A percentile compares a stretch with the other conserved stretches of the same genome.
These are phyloP conservation scores for Steinernema carpocapsae DNA, from an alignment of 2,888 invertebrate species.

Conservation along the genomic window DNA sequence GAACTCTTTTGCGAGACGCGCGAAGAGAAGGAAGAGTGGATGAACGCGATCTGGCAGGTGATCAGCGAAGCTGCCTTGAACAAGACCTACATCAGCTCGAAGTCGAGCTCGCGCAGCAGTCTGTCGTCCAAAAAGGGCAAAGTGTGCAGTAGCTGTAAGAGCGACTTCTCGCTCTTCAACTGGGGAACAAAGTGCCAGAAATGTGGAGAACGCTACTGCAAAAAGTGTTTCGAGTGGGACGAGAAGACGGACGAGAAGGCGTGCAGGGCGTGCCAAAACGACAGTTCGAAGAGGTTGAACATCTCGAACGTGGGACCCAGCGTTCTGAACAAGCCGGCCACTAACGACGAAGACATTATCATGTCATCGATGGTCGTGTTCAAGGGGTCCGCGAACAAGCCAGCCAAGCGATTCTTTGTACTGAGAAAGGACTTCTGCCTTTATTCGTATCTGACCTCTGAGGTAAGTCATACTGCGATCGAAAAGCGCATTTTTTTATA, in stretches of 20 bases:
- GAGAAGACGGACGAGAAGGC: neutral
- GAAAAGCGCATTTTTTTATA: neutral
- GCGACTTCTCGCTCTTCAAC: conserved; percentile 30
- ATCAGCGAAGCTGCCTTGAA: conserved; percentile 56
- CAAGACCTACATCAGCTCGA: conserved; percentile 48
- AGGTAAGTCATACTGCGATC: conserved; percentile 50
- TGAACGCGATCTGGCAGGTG: conserved; percentile 59
- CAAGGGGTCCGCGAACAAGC: conserved; percentile 54
- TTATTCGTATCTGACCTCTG: conserved; percentile 61
- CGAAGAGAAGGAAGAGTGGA: conserved; percentile 63
- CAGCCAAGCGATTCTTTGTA: conserved; percentile 57
- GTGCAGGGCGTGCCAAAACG: conserved; percentile 29
- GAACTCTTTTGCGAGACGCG: conserved; percentile 62
- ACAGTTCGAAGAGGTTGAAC: conserved; percentile 14
- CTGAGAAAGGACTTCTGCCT: conserved; percentile 67
- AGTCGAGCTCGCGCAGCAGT: conserved; percentile 33
- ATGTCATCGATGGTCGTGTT: conserved; percentile 49
- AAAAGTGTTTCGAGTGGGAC: conserved; percentile 59
- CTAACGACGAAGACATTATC: conserved; percentile 37
- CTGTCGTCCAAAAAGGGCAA: conserved; percentile 33
- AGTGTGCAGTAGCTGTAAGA: conserved; percentile 22
- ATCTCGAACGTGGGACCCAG: conserved; percentile 5
- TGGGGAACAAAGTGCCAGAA: conserved; percentile 41
- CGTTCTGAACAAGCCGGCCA: conserved; percentile 35
- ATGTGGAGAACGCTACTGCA: conserved; percentile 61